Evolutionary conservation across 2,113 vertebrate species (phyloP), one percentile per base, ranked within the genome.

Genomic region (Rhinolophus ferrumequinum): DNA sequence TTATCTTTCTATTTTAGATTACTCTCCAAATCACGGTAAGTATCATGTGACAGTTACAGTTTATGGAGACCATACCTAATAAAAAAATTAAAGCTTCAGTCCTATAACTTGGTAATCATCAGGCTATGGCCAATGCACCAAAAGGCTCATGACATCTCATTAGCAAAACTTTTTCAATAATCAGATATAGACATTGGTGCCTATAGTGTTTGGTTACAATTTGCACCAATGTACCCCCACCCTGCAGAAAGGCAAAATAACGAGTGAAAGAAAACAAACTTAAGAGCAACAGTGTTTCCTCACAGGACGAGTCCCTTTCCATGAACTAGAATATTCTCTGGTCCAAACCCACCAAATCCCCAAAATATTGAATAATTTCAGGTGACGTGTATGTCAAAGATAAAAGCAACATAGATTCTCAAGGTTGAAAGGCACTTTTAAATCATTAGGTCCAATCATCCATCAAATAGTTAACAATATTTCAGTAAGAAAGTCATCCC

Each of bases 361-460:
- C 95, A 75, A 13, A 47, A 79, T 14, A 19, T 0, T 56, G 28
- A 94, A 92, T 82, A 73, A 94, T 87, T 94, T 95, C 62, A 95
- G 8, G 82, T 54, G 50, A 88, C 76, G 86, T 72, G 7, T 86
- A 82, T 58, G 56, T 13, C 52, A 94, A 41, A 92, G 22, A 87
- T 54, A 33, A 67, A 95, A 88, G 3, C 13, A 93, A 86, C 41
- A 76, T 0, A 81, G 35, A 84, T 47, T 87, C 16, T 87, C 72
- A 26, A 21, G n/a, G 18, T 62, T 77, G 9, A 95, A 76, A 82
- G 26, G 2, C 6, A 80, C 50, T 41, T 88, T 87, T 75, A 50
- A 83, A 83, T 80, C 30, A 50, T 89, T 5, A 33, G 75, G 21
- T 75, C 35, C 21, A 67, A 62, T 54, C 56, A 93, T 41, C 67